Base-by-base conservation (phyloP, 1,140 invertebrate genomes). In the Coelopa frigida region DNA sequence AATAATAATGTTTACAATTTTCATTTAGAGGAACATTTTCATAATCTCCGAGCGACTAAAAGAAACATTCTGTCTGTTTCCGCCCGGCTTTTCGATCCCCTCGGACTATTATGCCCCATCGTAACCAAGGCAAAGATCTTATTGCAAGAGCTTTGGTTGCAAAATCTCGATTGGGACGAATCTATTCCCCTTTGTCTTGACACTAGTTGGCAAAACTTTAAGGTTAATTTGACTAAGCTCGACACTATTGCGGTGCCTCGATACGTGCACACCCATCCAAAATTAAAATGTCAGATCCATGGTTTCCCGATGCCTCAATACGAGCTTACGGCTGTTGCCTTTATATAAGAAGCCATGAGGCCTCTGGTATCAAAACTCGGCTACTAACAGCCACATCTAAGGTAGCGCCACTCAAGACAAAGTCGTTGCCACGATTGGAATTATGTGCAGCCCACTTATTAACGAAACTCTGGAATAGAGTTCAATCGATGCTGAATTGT, bases 111-210 rank as follows among this genome's bases (percentile, higher is more conserved):
- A 10, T 50, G 56, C 20, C 70, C 72, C 20, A 31, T 69, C 8
- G 58, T 59, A 10, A 54, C 72, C 8, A 46, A 43, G 11, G 55
- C 57, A 20, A 75, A 75, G 56, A 56, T 70, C 6, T 45, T 74
- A 5, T 40, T 75, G 10, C 73, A 75, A 59, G 36, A 59, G 44
- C 27, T 74, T 11, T 72, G 72, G 70, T 21, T 52, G 40, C 20
- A 21, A 24, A 57, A 62, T 22, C 7, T 70, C 10, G 59, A 55
- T 38, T 75, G 72, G 72, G 72, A 75, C 50, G 60, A 68, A 21
- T 37, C 49, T 11, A 45, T 73, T 10, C 57, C 64, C 17, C 17
- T 23, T 18, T 23, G 55, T 14, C 24, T 56, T 11, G 40, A 56
- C 22, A 51, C n/a, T 4, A 20, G 36, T 14, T 63, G 63, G 60